Base-by-base conservation (phyloP, 2,797 vertebrate genomes). In the Geotrypetes seraphini region DNA sequence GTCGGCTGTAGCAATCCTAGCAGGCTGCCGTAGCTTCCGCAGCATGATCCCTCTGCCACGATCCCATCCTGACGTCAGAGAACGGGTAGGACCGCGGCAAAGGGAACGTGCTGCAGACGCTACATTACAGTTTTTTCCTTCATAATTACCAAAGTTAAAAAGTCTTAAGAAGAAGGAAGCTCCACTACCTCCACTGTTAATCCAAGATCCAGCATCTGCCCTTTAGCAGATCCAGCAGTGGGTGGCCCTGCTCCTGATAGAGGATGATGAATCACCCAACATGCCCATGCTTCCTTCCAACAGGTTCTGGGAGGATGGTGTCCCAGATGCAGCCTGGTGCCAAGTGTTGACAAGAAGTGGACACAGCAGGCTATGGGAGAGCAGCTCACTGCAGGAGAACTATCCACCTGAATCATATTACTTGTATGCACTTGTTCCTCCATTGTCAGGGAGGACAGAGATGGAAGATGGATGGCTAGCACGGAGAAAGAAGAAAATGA, bases 331-430 rank as follows among this genome's bases (percentile, higher is more conserved):
- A 47, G 36, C 29, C 36, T 1, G 40, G 20, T 59, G 60, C 64
- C 41, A 22, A 16, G 39, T 68, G 25, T 49, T 57, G 1, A 46
- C 57, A 8, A 15, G 40, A 42, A 30, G 18, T 6, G 67, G 47
- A 6, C 52, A 43, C 22, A 66, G 69, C 38, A 69, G 74, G 19
- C 73, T 97, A 17, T 97, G 96, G 94, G 63, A 76, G 22, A 73
- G 73, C 72, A 98, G 91, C n/a, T 22, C 82, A 5, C 73, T 95
- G 45, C 61, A 52, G 1, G 63, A 52, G 3, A 43, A 28, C 25
- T 45, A 19, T 36, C 40, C 61, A 2, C 8, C 8, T 0, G 68
- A 59, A 3, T 64, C 69, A 7, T 93, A 89, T 60, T 89, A 90
- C 29, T 53, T 75, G 0, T 53, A 50, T 2, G 82, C 71, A 37